phyloP scores from a whole-genome alignment of 2,113 vertebrate species.

The Acanthisitta chloris region DNA sequence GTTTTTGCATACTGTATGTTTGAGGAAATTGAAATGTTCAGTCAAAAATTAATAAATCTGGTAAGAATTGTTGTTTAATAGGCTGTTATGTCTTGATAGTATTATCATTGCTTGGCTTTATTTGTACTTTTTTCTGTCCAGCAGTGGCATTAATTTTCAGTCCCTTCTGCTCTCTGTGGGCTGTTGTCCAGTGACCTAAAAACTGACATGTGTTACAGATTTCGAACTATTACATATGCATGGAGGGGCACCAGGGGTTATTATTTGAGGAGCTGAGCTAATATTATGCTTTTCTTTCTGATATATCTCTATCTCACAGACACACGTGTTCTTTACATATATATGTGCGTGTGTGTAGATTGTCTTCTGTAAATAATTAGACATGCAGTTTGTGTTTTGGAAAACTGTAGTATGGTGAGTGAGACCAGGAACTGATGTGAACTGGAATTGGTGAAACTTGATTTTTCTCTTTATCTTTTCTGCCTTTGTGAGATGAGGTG shows the following conservation, averaged over 20 bases:
- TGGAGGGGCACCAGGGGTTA: background rate
- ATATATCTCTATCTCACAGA: background rate
- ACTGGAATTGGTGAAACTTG: background rate
- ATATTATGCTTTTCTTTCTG: background rate
- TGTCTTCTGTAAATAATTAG: background rate
- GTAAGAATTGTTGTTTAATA: background rate
- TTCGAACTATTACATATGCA: background rate
- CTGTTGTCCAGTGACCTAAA: slow-evolving; percentile 57
- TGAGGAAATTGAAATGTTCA: background rate
- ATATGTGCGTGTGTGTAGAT: background rate
- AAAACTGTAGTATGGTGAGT: background rate
- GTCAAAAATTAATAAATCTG: background rate
- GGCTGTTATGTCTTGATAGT: background rate
- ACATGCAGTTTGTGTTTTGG: background rate
- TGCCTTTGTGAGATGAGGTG: background rate
- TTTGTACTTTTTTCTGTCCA: background rate
- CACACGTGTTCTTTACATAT: background rate
- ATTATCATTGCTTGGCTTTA: background rate
- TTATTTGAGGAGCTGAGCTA: background rate
- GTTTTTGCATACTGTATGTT: background rate
- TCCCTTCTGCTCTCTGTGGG: slow-evolving; percentile 41
- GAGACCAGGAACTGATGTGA: background rate
- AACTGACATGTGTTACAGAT: background rate
- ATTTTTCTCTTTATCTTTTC: background rate
- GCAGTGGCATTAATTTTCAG: slow-evolving; percentile 40